phyloP scores from a whole-genome alignment of 1,140 invertebrate genomes.

The Papilio glaucus region DNA sequence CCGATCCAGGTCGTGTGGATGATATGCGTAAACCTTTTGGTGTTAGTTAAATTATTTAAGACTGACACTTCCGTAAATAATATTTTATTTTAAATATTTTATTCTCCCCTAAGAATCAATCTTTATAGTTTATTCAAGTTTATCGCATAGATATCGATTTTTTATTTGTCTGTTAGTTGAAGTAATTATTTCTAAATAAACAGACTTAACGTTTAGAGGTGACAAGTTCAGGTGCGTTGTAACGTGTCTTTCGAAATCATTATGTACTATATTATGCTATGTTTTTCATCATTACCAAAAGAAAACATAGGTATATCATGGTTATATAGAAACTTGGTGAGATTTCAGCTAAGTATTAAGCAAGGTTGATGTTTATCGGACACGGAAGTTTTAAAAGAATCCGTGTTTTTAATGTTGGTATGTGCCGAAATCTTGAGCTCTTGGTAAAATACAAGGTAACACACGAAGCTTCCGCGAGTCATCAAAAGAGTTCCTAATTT shows the following conservation, averaged over 20 bases:
- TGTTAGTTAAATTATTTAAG: too few relatives aligned
- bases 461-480: conserved; percentile 44
- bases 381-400: conserved; percentile 4
- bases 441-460: neutral
- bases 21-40: too few relatives aligned
- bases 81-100: too few relatives aligned
- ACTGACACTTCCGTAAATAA: too few relatives aligned
- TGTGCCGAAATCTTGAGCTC: neutral
- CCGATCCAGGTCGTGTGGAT: too few relatives aligned
- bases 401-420: conserved; percentile 20
- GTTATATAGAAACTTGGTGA: neutral
- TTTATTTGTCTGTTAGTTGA: too few relatives aligned
- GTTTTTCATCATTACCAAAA: neutral
- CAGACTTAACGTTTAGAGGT: conserved; percentile 36
- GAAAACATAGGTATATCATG: neutral
- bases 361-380: neutral
- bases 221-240: neutral
- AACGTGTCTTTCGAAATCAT: too few relatives aligned
- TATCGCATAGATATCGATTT: too few relatives aligned
- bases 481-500: conserved; percentile 44
- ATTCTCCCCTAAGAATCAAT: too few relatives aligned
- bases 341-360: conserved; percentile 5
- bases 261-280: neutral
- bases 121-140: too few relatives aligned
- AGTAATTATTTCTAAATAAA: too few relatives aligned